Evolutionary conservation across 2,888 invertebrate genomes (phyloP), one percentile per base, ranked within the genome.

Genomic region (Yponomeuta sedellus): DNA sequence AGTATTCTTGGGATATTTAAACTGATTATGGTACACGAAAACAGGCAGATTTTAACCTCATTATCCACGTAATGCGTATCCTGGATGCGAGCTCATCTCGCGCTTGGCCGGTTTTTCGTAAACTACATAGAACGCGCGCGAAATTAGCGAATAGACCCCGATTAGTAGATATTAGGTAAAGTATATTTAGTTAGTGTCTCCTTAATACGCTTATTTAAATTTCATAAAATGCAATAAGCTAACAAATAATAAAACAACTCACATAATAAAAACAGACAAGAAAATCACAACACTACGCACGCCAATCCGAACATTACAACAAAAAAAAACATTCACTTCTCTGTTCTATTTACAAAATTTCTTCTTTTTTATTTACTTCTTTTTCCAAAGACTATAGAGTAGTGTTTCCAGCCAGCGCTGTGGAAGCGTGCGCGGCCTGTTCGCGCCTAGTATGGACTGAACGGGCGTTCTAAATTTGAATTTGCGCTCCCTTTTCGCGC

Each of bases 401-500:
- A 22, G 12, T 25, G 1, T 59, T 59, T 59, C 20, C 59, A 59
- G 59, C 59, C 59, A 59, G 59, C 22, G n/a, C 12, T 5, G 10
- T 12, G 10, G 22, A 25, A 16, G 44, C 44, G 44, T 59, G 59
- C 59, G 59, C 59, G 59, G 20, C 20, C 6, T 0, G 20, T 25
- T 59, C 59, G 8, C 59, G 59, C 25, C 20, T 6, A 59, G 25
- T 4, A 12, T 59, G 12, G 59, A 59, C 59, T 59, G 25, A 16
- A 12, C 44, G 44, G 16, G 25, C 59, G 59, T 59, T 59, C 59
- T 20, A 59, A 59, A 20, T 59, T 59, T 22, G 59, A 22, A 59
- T 12, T 59, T 25, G 6, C 11, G 59, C 22, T 20, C 44, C 25
- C 20, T 59, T 58, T 57, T 59, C 59, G 20, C 59, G 59, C 59